A percentile compares a stretch with the other conserved stretches of the same genome.
These are phyloP conservation scores for Smutsia temminckii DNA, from an alignment of 2,797 vertebrate genomes.

Conservation along the genomic window DNA sequence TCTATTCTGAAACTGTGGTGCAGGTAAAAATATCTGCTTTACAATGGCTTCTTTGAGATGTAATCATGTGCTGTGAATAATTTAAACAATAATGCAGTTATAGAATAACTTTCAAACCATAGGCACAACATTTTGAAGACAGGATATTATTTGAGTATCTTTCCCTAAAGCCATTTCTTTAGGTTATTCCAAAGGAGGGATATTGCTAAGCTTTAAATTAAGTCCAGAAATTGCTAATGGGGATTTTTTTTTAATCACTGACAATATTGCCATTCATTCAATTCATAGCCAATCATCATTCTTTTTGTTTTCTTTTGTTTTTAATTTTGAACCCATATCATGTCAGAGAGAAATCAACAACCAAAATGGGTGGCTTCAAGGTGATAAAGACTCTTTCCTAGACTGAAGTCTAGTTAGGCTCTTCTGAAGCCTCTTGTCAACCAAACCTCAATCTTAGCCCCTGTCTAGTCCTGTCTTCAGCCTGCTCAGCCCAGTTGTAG, in stretches of 20 bases:
- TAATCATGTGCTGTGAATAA: neutral
- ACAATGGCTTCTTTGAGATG: neutral
- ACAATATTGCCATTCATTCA: neutral
- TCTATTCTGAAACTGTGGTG: neutral
- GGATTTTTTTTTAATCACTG: neutral
- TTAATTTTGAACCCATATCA: neutral
- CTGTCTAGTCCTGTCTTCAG: neutral
- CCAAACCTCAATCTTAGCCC: neutral
- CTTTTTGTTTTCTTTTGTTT: neutral
- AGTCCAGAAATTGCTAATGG: neutral
- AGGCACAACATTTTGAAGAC: neutral
- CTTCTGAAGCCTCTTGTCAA: neutral
- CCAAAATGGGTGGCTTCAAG: neutral
- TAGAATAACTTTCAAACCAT: neutral
- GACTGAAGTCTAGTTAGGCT: neutral
- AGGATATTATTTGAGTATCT: neutral
- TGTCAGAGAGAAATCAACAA: neutral
- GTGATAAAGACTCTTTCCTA: neutral
- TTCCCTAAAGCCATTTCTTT: neutral
- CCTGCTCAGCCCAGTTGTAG: neutral
- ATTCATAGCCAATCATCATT: neutral
- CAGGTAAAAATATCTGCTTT: neutral
- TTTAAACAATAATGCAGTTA: neutral
- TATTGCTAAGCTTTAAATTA: slow-evolving; percentile 8
- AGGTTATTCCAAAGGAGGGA: neutral